Evolutionary conservation across 1,140 invertebrate genomes (phyloP).

Genomic region (Epicauta chinensis): DNA sequence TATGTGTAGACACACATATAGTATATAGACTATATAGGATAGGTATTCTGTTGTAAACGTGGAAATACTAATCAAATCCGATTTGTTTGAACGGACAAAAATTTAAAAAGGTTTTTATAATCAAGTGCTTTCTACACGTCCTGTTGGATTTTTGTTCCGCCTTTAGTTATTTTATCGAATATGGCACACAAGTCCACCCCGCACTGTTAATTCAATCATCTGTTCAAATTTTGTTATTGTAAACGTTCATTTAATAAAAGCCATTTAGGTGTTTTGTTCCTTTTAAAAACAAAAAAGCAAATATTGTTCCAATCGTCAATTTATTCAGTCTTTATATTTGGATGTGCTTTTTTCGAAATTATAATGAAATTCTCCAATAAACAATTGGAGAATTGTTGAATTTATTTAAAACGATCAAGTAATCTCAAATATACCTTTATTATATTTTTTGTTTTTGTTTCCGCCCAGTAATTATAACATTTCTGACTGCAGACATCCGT

Average conservation of each 20-base stretch:
- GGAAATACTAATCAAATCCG: constrained; percentile 35
- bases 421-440: no score
- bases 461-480: no score
- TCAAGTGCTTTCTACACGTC: constrained; percentile 34
- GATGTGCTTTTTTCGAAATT: no score
- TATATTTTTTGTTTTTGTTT: no score
- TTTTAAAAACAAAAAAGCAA: constrained; percentile 1
- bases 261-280: constrained; percentile 19
- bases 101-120: constrained; percentile 34
- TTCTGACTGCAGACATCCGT: no score
- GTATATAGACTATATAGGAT: no score
- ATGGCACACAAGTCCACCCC: constrained; percentile 28
- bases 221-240: constrained; percentile 33
- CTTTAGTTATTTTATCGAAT: constrained; percentile 34
- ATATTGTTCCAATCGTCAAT: constrained; percentile 1
- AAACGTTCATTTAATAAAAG: constrained; percentile 29
- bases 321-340: no score
- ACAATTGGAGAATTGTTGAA: no score
- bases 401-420: no score
- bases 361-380: no score
- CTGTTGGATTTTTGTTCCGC: constrained; percentile 29
- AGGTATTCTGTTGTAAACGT: constrained; percentile 1
- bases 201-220: constrained; percentile 30
- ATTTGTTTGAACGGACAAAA: constrained; percentile 35
- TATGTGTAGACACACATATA: neutral